These are phyloP conservation scores for Megalops atlanticus DNA, from an alignment of 2,113 vertebrate genomes.

Conservation along the genomic window DNA sequence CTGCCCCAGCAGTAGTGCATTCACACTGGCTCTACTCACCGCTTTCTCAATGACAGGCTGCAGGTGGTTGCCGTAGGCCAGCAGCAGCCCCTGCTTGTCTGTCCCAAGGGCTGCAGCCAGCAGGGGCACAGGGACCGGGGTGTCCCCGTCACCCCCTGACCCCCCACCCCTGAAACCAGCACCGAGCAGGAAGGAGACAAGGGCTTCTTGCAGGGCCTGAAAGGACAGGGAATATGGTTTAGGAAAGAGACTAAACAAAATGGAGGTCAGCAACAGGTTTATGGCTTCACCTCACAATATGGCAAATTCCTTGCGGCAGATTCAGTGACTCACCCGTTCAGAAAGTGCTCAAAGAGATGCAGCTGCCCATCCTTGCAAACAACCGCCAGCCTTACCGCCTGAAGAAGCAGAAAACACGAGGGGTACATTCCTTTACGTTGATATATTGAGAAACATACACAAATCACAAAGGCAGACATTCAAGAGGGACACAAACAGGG, in stretches of 20 bases:
- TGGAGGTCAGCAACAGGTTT: background rate
- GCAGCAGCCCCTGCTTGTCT: constrained; percentile 75
- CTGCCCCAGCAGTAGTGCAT: no score
- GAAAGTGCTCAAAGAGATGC: constrained; percentile 95
- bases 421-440: no score
- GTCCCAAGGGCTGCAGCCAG: constrained; percentile 79
- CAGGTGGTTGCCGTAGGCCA: constrained; percentile 87
- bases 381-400: constrained; percentile 93
- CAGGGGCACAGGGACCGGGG: constrained; percentile 84
- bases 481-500: no score
- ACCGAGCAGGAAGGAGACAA: constrained; percentile 84
- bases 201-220: constrained; percentile 93
- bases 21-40: constrained; percentile 64
- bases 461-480: no score
- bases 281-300: background rate
- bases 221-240: background rate
- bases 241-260: background rate
- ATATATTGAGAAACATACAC: background rate
- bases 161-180: constrained; percentile 84
- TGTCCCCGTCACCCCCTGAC: constrained; percentile 60
- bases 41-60: constrained; percentile 89
- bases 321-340: constrained; percentile 87
- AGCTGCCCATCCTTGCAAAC: constrained; percentile 92
- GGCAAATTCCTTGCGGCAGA: background rate
- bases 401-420: constrained; percentile 37